Evolutionary conservation across 2,888 invertebrate genomes (phyloP).

Genomic region (Dynastes grantii): DNA sequence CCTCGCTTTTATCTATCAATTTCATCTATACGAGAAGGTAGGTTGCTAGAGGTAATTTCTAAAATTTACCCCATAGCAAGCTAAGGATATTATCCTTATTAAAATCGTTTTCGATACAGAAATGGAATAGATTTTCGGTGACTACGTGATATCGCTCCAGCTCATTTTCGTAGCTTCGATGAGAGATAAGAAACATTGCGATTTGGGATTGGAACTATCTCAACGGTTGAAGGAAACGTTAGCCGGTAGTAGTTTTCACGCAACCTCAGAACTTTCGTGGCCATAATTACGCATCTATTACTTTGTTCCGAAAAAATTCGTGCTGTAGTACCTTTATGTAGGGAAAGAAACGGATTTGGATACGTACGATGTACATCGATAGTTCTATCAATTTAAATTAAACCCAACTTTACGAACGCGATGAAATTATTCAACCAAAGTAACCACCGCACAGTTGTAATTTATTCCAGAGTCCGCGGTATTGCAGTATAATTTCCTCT

Average conservation of each 20-base stretch:
- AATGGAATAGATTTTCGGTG: slow-evolving; percentile 10
- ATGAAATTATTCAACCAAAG: neutral
- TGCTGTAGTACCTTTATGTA: no score
- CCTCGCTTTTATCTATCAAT: no score
- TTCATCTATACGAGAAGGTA: no score
- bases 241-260: slow-evolving; percentile 37
- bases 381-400: slow-evolving; percentile 17
- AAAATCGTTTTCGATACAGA: slow-evolving; percentile 9
- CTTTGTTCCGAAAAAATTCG: neutral
- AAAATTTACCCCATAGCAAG: neutral
- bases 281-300: slow-evolving; percentile 32
- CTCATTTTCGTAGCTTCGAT: neutral
- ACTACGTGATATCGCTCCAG: slow-evolving; percentile 31
- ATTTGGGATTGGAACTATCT: slow-evolving; percentile 6
- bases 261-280: slow-evolving; percentile 7
- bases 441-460: neutral
- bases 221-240: slow-evolving; percentile 24
- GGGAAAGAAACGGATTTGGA: neutral
- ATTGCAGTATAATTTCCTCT: slow-evolving; percentile 4
- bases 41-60: no score
- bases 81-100: neutral
- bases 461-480: neutral
- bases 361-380: slow-evolving; percentile 15
- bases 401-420: neutral
- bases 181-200: slow-evolving; percentile 26